These are phyloP conservation scores for Drosophila quadrilineata DNA, from an alignment of 1,140 invertebrate species.

Conservation along the genomic window DNA sequence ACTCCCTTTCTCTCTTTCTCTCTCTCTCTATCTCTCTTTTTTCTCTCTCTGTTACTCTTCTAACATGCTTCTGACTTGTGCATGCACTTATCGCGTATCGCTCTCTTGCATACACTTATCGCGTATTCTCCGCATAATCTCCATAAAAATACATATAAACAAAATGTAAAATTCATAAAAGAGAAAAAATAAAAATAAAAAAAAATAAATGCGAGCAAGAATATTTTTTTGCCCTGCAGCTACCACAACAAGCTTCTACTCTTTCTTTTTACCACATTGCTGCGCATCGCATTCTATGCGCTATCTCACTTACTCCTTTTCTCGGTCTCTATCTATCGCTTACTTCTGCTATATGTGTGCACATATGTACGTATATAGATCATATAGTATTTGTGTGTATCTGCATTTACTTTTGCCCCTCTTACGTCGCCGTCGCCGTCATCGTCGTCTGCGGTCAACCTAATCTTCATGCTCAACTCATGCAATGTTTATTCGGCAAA, in stretches of 20 bases:
- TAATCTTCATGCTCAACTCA: conserved; percentile 2
- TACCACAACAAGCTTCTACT: conserved; percentile 2
- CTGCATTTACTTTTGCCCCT: conserved; percentile 29
- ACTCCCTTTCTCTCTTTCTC: not conserved
- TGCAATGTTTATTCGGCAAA: conserved; percentile 67
- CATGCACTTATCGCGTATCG: conserved; percentile 1
- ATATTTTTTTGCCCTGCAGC: conserved; percentile 27
- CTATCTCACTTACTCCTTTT: not conserved
- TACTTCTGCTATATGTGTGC: not conserved
- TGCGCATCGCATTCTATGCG: not conserved
- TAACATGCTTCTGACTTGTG: not conserved
- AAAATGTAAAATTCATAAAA: conserved; percentile 65
- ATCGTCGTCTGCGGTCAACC: conserved; percentile 33
- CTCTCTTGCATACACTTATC: conserved; percentile 2
- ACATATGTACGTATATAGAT: too few species aligned
- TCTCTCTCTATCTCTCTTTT: not conserved
- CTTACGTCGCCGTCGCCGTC: not conserved
- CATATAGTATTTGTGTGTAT: too few species aligned
- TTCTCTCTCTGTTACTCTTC: not conserved
- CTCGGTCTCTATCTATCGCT: not conserved
- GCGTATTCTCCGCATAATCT: conserved; percentile 40
- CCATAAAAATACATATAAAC: conserved; percentile 59
- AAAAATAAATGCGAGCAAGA: conserved; percentile 34
- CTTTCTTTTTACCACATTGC: conserved; percentile 14
- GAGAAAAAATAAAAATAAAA: too few species aligned